phyloP scores from a whole-genome alignment of 2,797 vertebrate genomes.

The Siniperca obscura region DNA sequence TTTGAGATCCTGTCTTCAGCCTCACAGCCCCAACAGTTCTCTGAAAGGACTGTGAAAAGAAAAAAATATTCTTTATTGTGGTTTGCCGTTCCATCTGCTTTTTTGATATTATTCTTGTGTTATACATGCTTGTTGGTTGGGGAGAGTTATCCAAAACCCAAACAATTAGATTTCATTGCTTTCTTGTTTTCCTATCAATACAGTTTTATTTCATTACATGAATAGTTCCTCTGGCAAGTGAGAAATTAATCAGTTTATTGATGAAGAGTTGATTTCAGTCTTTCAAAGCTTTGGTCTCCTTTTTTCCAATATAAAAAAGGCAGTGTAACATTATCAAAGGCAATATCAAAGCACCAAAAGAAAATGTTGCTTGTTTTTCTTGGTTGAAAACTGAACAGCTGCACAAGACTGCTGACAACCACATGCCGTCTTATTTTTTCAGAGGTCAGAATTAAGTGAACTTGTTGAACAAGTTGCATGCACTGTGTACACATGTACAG shows the following conservation, averaged over 20 bases:
- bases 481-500: not conserved
- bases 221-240: constrained; percentile 54
- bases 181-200: constrained; percentile 54
- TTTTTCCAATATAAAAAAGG: constrained; percentile 29
- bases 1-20: constrained; percentile 47
- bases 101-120: constrained; percentile 39
- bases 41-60: constrained; percentile 25
- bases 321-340: constrained; percentile 54
- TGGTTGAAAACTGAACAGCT: constrained; percentile 44
- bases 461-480: constrained; percentile 19
- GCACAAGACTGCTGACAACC: constrained; percentile 56
- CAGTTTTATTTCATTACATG: constrained; percentile 58
- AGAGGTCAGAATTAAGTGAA: constrained; percentile 46
- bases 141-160: constrained; percentile 28
- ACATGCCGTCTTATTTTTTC: constrained; percentile 42
- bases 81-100: constrained; percentile 46
- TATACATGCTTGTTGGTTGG: constrained; percentile 36
- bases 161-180: constrained; percentile 42
- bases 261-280: constrained; percentile 60
- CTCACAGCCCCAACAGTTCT: constrained; percentile 3
- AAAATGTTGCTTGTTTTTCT: constrained; percentile 43
- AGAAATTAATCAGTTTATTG: constrained; percentile 65
- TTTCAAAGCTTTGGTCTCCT: constrained; percentile 43
- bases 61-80: constrained; percentile 42
- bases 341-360: constrained; percentile 53